Evolutionary conservation across 2,888 invertebrate genomes (phyloP), one percentile per base, ranked within the genome.

Genomic region (Tromatobia lineatoria): DNA sequence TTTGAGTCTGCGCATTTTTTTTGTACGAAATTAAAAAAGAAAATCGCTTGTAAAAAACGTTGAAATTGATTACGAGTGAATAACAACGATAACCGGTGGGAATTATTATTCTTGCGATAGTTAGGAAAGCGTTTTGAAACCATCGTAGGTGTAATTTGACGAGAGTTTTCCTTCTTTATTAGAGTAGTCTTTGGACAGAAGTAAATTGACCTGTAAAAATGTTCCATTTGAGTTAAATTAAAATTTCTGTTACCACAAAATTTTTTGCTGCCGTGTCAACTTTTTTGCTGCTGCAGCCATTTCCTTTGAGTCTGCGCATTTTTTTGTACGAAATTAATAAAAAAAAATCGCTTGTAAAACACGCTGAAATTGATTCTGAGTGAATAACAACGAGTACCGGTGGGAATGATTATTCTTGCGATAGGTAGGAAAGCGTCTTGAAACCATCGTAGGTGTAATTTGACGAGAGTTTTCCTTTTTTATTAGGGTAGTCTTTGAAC

Each of bases 401-500:
- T 11, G 23, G 1, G 1, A 0, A 54, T 23, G 23, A 20, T 11
- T 20, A 54, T 54, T 54, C 7, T 11, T 54, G 10, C 10, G 20
- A 18, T 20, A 52, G n/a, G 52, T 52, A 52, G 8, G 20, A 18
- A 52, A 52, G 20, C 4, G 0, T 25, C 13, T 23, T 13, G 7
- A 11, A 54, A 11, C 57, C 23, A 23, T 20, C 54, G 7, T 54
- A 23, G 57, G 13, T 11, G 57, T 25, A 57, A 25, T 57, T 57
- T 57, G 13, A 57, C 25, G 25, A 57, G 25, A 57, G 11, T 13
- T 25, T 13, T 18, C 50, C 15, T 50, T 50, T 25, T 57, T 57
- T 57, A 57, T 57, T 57, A 57, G 15, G 57, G 57, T 57, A 57
- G 25, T 25, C 57, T 57, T 13, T 15, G 57, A 57, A 57, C 23